phyloP scores from a whole-genome alignment of 2,797 vertebrate genomes.

The Percopsis omiscomaycus region DNA sequence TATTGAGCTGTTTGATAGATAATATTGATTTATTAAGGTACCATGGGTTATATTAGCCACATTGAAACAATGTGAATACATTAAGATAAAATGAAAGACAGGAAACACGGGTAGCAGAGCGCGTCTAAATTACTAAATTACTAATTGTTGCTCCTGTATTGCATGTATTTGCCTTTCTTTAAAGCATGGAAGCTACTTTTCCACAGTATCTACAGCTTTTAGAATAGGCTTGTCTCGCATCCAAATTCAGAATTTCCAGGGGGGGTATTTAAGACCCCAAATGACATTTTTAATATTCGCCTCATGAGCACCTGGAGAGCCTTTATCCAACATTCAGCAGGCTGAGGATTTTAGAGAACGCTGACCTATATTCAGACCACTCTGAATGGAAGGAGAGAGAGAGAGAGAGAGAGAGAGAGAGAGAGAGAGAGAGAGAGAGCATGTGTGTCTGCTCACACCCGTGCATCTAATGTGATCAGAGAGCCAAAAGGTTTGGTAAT shows the following conservation, averaged over 20 bases:
- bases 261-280: constrained; percentile 43
- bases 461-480: constrained; percentile 8
- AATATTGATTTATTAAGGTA: no score
- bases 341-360: constrained; percentile 59
- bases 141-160: no score
- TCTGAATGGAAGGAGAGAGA: constrained; percentile 21
- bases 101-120: no score
- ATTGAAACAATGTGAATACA: no score
- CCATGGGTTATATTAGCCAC: no score
- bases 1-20: no score
- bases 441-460: background rate
- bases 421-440: constrained; percentile 16
- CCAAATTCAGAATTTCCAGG: constrained; percentile 52
- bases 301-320: constrained; percentile 63
- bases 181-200: background rate
- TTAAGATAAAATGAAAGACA: no score
- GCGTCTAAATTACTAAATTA: no score
- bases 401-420: constrained; percentile 19
- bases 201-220: constrained; percentile 2
- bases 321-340: constrained; percentile 68
- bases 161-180: no score
- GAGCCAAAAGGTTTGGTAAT: constrained; percentile 26
- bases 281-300: constrained; percentile 66
- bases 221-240: constrained; percentile 31
- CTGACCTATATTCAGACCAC: constrained; percentile 68